phyloP scores from a whole-genome alignment of 2,797 vertebrate genomes.

The Antennarius maculatus region DNA sequence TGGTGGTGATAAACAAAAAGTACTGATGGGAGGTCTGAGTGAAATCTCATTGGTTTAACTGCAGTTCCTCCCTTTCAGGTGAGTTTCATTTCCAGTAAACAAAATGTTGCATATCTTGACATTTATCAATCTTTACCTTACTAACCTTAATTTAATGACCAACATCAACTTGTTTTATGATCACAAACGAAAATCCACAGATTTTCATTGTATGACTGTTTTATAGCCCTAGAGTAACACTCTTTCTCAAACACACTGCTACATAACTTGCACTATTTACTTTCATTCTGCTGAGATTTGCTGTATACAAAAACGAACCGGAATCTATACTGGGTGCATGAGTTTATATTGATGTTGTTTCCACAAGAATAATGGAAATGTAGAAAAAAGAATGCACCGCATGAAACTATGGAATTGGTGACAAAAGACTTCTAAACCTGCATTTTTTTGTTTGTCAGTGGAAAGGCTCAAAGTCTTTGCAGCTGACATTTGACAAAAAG shows the following conservation, averaged over 20 bases:
- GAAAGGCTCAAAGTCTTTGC: constrained; percentile 6
- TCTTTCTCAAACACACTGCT: not conserved
- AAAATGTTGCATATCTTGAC: too few species aligned
- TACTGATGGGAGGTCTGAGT: not conserved
- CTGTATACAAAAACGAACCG: not conserved
- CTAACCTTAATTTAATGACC: too few species aligned
- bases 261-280: not conserved
- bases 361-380: not conserved
- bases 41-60: constrained; percentile 37
- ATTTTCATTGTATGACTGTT: too few species aligned
- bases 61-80: constrained; percentile 28
- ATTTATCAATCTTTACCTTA: too few species aligned
- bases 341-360: not conserved
- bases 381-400: not conserved
- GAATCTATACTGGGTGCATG: not conserved
- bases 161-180: too few species aligned
- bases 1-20: constrained; percentile 6
- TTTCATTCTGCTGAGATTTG: not conserved
- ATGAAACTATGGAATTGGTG: not conserved
- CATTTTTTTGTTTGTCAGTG: constrained; percentile 9
- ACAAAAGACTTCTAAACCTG: constrained; percentile 19
- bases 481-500: not conserved
- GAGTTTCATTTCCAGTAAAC: not conserved
- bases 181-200: too few species aligned
- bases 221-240: not conserved